Base-by-base conservation (phyloP, 2,113 vertebrate species). In the Melierax canorus region DNA sequence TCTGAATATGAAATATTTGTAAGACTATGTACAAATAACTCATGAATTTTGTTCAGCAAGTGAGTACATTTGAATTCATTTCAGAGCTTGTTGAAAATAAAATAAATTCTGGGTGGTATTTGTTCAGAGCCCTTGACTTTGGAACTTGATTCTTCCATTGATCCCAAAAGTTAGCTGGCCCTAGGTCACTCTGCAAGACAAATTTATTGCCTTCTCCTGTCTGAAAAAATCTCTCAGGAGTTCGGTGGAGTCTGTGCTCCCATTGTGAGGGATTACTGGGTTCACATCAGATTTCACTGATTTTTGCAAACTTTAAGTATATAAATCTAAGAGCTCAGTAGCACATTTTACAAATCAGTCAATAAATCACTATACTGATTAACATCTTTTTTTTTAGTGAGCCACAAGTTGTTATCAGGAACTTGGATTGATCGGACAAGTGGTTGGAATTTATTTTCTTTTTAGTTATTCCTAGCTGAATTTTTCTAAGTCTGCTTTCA, bases 101-200 rank as follows among this genome's bases (percentile, higher is more conserved):
- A 8, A 34, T 30, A 58, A 92, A 38, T 58, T 73, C 41, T 15
- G 4, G 14, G 26, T 73, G n/a, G 18, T 56, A 59, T 80, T 81
- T 80, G 22, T 9, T 63, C 16, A 78, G 39, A 66, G 34, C 36
- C 55, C 39, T 94, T 93, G 51, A 64, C 55, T 89, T 90, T 63
- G 21, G 91, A 95, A 95, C 43, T 94, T 74, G 72, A 68, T 86
- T 95, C 51, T 88, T 84, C 55, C 46, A 86, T 71, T 91, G 83
- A 92, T 92, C 46, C 64, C 34, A 55, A 87, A 94, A 88, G 55
- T 66, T 73, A 73, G 17, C 26, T 95, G 67, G 79, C 86, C 93
- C 16, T 78, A 66, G 83, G 79, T 96, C 73, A 89, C 26, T 34
- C 67, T 85, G 15, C 27, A 77, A 82, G 72, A 56, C 46, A 87